Conservation (phyloP, 37 sponge, comb jelly and placozoan species). For the Lycopodina hypogea region DNA sequence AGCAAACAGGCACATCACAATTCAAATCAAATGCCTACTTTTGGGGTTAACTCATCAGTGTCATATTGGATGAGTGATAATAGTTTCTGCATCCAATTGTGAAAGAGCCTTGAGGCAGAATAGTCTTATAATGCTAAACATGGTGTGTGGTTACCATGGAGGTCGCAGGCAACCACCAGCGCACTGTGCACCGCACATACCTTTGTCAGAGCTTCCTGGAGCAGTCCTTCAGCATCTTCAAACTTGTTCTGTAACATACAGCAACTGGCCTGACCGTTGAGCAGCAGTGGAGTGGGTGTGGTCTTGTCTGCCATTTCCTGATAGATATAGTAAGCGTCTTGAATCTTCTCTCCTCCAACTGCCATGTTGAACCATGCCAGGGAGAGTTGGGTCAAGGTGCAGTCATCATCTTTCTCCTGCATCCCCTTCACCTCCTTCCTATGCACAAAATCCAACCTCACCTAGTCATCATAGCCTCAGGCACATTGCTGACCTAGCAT, state of each 20-base stretch:
- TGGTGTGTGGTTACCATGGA: too few relatives aligned
- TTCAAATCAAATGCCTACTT: too few relatives aligned
- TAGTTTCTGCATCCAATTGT: too few relatives aligned
- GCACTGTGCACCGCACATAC: constrained; percentile 26
- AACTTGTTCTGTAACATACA: constrained; percentile 86
- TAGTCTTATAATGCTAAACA: too few relatives aligned
- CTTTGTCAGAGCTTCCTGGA: constrained; percentile 95
- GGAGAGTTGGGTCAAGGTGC: constrained; percentile 91
- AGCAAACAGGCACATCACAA: too few relatives aligned
- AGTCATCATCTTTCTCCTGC: constrained; percentile 96
- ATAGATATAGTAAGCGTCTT: constrained; percentile 95
- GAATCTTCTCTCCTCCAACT: constrained; percentile 91
- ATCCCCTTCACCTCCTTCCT: constrained; percentile 92
- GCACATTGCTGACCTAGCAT: too few relatives aligned
- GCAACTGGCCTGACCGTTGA: constrained; percentile 92
- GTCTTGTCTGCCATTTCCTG: constrained; percentile 97
- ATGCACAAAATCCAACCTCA: too few relatives aligned
- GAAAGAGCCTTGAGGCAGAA: too few relatives aligned
- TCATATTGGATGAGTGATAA: too few relatives aligned
- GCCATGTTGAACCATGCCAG: constrained; percentile 92
- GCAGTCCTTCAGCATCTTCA: constrained; percentile 89
- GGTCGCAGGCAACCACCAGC: too few relatives aligned
- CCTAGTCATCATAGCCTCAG: too few relatives aligned
- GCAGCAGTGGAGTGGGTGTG: constrained; percentile 86
- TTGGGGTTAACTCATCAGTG: too few relatives aligned